These are phyloP conservation scores for Ivindomyrus marchei DNA, from an alignment of 2,113 vertebrate species.

Conservation along the genomic window DNA sequence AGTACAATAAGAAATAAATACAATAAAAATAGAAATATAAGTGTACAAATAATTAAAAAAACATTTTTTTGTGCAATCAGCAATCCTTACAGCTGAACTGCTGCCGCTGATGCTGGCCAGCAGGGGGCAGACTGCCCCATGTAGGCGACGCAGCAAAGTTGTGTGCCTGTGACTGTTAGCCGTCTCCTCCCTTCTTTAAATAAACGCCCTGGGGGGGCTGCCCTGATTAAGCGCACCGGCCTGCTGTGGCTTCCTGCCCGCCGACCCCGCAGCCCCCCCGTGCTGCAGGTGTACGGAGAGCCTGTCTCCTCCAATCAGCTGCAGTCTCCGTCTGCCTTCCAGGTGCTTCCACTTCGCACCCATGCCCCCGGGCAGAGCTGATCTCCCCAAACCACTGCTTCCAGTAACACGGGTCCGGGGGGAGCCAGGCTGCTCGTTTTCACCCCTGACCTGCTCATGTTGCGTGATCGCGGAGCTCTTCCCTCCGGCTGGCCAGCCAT, in stretches of 20 bases:
- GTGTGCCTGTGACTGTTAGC: background rate
- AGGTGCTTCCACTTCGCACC: constrained; percentile 6
- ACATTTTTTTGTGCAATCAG: background rate
- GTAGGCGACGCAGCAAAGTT: background rate
- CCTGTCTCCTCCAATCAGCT: background rate
- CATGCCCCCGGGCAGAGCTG: background rate
- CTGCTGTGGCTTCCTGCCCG: background rate
- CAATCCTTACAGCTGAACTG: background rate
- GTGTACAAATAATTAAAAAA: background rate
- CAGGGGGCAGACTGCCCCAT: background rate
- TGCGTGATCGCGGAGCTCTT: background rate
- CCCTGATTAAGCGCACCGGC: background rate
- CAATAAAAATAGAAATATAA: background rate
- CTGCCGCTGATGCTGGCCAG: background rate
- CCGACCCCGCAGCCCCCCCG: background rate
- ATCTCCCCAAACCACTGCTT: background rate
- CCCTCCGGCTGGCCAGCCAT: background rate
- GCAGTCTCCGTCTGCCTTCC: background rate
- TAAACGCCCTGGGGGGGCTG: background rate
- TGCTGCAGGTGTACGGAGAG: constrained; percentile 13
- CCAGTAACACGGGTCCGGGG: background rate
- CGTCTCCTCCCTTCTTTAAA: background rate
- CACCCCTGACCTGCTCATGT: background rate
- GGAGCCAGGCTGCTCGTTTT: background rate
- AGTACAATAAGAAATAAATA: background rate